These are phyloP conservation scores for Nannospalax galili DNA, from an alignment of 2,113 vertebrate species.

Conservation along the genomic window DNA sequence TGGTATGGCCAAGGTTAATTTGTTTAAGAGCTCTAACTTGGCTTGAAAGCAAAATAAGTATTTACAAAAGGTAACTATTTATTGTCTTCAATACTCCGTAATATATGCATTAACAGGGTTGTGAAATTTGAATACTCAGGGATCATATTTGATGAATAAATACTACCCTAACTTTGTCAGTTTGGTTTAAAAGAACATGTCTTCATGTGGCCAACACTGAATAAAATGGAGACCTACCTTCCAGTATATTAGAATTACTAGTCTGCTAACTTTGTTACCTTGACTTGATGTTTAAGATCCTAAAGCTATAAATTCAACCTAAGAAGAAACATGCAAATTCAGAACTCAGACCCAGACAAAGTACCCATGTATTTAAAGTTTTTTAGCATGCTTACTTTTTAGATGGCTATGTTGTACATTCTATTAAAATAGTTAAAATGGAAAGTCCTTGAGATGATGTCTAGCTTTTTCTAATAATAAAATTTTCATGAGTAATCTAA, in stretches of 20 bases:
- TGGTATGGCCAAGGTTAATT: neutral
- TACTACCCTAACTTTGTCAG: neutral
- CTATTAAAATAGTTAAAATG: neutral
- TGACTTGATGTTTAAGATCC: neutral
- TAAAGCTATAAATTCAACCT: neutral
- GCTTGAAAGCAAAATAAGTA: neutral
- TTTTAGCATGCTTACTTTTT: neutral
- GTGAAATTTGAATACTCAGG: neutral
- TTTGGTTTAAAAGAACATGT: neutral
- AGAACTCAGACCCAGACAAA: neutral
- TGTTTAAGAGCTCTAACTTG: neutral
- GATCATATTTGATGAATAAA: neutral
- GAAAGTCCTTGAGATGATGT: neutral
- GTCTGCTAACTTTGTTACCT: neutral
- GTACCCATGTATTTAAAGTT: neutral
- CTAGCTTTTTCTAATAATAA: constrained; percentile 13
- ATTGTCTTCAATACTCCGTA: neutral
- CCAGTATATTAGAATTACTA: neutral
- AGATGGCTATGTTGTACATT: neutral
- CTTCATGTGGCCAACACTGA: neutral
- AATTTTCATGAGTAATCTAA: neutral
- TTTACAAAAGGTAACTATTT: neutral
- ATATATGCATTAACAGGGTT: neutral
- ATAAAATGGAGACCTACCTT: neutral
- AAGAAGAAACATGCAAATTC: neutral